Evolutionary conservation across 53 echinoderm and acorn worm species (phyloP).

Genomic region (Zoroaster sp.): DNA sequence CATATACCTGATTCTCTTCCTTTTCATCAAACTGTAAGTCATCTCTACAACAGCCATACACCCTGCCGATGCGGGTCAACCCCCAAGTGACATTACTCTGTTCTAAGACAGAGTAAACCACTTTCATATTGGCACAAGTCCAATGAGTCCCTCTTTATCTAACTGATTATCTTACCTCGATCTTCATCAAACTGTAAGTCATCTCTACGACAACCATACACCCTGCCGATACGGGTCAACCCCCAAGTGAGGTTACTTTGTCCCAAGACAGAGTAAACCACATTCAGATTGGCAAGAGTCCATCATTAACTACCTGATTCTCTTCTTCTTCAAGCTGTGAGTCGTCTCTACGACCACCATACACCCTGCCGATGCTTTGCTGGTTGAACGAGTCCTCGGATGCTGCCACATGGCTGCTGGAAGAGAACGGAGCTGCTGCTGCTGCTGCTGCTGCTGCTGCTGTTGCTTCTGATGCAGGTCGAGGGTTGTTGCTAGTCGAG

Average conservation of each 20-base stretch:
- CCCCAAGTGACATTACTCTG: no score
- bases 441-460: not conserved
- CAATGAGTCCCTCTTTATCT: no score
- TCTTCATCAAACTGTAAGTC: not conserved
- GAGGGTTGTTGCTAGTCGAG: not conserved
- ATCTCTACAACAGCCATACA: no score
- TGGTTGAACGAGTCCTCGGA: conserved; percentile 21
- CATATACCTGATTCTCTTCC: conserved; percentile 11
- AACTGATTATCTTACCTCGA: not conserved
- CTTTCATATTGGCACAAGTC: no score
- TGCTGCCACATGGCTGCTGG: not conserved
- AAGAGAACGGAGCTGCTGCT: not conserved
- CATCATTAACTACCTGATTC: not conserved
- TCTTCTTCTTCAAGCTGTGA: not conserved
- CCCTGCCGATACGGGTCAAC: no score
- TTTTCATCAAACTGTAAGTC: not conserved
- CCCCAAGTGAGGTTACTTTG: no score
- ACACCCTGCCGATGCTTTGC: conserved; percentile 32
- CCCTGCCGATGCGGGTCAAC: no score
- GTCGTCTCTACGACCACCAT: not conserved
- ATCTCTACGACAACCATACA: no score
- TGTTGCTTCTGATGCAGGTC: not conserved
- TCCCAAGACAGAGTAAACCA: no score
- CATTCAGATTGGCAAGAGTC: no score
- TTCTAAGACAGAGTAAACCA: no score